A percentile compares a stretch with the other conserved stretches of the same genome.
Evolutionary conservation across 2,888 invertebrate species (phyloP).

Genomic region (Diarsia dahlii): DNA sequence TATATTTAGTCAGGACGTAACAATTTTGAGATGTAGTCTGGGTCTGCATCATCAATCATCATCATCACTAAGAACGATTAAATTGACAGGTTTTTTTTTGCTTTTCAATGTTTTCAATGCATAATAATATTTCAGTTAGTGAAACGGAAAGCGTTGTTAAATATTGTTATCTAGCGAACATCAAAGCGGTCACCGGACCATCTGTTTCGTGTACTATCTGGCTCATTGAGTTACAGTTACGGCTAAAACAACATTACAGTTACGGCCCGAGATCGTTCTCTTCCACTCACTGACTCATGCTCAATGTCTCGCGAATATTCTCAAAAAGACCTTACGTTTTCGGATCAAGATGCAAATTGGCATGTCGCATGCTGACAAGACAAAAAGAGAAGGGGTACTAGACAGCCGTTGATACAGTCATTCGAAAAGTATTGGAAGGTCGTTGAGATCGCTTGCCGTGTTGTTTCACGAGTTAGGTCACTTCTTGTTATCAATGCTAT

Average conservation of each 20-base stretch:
- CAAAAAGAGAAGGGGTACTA: slow-evolving; percentile 63
- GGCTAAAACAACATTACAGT: slow-evolving; percentile 67
- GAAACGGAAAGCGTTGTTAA: slow-evolving; percentile 5
- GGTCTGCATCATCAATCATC: not conserved
- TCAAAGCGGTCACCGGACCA: slow-evolving; percentile 61
- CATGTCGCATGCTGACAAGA: slow-evolving; percentile 4
- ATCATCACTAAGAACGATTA: not conserved
- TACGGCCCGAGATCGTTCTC: slow-evolving; percentile 57
- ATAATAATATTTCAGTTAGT: not conserved
- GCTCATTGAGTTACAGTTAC: slow-evolving; percentile 74
- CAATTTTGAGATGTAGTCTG: not conserved
- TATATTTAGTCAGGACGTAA: not conserved
- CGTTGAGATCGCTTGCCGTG: slow-evolving; percentile 54
- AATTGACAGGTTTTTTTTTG: not conserved
- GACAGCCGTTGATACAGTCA: slow-evolving; percentile 67
- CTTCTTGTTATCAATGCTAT: not conserved
- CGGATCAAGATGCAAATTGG: slow-evolving; percentile 48
- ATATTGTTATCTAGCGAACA: slow-evolving; percentile 38
- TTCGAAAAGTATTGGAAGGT: slow-evolving; percentile 72
- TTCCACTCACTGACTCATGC: slow-evolving; percentile 43
- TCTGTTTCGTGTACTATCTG: slow-evolving; percentile 67
- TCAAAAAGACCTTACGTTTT: slow-evolving; percentile 30
- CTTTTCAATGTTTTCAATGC: no score
- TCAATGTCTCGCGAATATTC: slow-evolving; percentile 2
- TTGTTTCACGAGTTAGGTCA: slow-evolving; percentile 14